Conservation (phyloP, 2,888 invertebrate genomes). For the Ptychoptera contaminata region DNA sequence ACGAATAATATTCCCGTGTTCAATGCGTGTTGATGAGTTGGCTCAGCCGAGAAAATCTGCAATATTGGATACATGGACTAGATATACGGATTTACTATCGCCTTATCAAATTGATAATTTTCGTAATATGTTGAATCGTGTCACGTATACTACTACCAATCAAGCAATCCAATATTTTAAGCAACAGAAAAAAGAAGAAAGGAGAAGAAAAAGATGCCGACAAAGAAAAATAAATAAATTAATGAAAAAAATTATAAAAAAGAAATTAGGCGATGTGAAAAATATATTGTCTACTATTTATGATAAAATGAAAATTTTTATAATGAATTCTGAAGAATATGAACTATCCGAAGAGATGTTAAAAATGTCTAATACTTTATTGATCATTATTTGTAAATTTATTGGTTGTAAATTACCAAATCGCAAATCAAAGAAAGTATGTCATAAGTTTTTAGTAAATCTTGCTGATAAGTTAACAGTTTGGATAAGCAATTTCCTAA, state of each 20-base stretch:
- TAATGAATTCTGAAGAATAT: neutral
- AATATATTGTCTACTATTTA: neutral
- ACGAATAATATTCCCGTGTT: conserved; percentile 12
- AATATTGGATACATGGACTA: conserved; percentile 17
- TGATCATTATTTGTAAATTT: conserved; percentile 13
- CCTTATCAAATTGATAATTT: conserved; percentile 16
- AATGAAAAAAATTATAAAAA: neutral
- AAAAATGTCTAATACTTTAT: no score
- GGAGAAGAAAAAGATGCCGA: neutral
- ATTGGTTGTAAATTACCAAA: conserved; percentile 20
- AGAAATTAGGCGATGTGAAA: neutral
- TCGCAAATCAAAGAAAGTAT: conserved; percentile 10
- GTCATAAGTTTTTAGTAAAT: conserved; percentile 20
- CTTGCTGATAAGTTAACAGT: conserved; percentile 24
- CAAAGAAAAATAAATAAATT: neutral
- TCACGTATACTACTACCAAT: conserved; percentile 16
- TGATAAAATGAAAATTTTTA: neutral
- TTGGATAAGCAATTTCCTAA: conserved; percentile 26
- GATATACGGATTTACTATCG: conserved; percentile 15
- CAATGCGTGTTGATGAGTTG: conserved; percentile 21
- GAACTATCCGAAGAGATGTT: conserved; percentile 12
- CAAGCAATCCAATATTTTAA: conserved; percentile 17
- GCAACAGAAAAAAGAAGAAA: neutral
- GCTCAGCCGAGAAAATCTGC: conserved; percentile 19
- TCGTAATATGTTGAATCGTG: conserved; percentile 13